Conservation (phyloP, 2,797 vertebrate species). For the Characodon lateralis region DNA sequence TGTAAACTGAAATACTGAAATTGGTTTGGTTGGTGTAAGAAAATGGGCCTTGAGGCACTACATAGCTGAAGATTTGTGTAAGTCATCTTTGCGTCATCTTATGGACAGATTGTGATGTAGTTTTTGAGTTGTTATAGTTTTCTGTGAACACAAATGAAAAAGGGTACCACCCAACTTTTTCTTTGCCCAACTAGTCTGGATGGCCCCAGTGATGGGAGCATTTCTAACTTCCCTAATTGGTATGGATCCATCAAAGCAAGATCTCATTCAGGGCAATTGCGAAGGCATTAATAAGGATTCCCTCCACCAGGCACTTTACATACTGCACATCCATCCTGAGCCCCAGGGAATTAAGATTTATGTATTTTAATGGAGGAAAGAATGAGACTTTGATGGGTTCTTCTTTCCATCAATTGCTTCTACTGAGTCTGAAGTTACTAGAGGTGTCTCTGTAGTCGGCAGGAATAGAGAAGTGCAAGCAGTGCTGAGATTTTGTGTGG, state of each 20-base stretch:
- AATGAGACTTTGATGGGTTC: not conserved
- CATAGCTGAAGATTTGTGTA: no score
- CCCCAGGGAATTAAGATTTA: not conserved
- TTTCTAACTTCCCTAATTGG: not conserved
- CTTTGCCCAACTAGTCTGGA: not conserved
- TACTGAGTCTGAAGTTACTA: not conserved
- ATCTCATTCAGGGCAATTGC: not conserved
- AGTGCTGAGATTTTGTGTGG: no score
- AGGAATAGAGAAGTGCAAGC: not conserved
- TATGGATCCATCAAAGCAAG: not conserved
- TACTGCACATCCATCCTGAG: not conserved
- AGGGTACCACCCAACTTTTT: not conserved
- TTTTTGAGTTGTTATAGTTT: not conserved
- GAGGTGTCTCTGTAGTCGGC: not conserved
- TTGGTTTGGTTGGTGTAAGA: not conserved
- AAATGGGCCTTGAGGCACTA: not conserved
- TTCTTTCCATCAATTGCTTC: not conserved
- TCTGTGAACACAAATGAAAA: not conserved
- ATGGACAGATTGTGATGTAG: not conserved
- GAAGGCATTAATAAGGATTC: not conserved
- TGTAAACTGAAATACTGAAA: not conserved
- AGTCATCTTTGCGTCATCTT: not conserved
- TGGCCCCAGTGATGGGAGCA: not conserved
- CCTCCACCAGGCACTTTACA: not conserved
- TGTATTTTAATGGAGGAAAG: not conserved